These are phyloP conservation scores for Colletes latitarsis DNA, from an alignment of 1,140 invertebrate species.

Conservation along the genomic window DNA sequence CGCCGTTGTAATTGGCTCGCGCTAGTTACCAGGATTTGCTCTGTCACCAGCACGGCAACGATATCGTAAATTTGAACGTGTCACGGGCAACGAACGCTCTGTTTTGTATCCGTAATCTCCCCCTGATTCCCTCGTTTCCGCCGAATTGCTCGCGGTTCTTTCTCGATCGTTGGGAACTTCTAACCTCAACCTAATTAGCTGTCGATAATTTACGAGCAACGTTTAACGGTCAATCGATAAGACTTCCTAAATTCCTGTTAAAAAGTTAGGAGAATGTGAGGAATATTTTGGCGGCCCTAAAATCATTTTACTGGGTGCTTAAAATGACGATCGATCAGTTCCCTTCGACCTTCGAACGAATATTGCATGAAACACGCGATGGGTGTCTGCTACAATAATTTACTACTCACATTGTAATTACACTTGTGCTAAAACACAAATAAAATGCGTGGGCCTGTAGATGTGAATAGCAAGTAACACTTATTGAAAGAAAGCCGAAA, in stretches of 20 bases:
- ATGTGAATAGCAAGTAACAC: not conserved
- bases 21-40: slow-evolving; percentile 9
- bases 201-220: too few species aligned
- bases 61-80: slow-evolving; percentile 59
- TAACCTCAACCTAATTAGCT: too few species aligned
- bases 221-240: too few species aligned
- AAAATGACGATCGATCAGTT: not conserved
- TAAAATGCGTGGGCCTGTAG: not conserved
- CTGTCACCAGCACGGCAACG: slow-evolving; percentile 42
- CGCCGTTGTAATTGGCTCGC: slow-evolving; percentile 44
- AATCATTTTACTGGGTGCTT: not conserved
- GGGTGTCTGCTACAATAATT: not conserved
- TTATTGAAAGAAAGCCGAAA: not conserved
- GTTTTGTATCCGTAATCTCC: slow-evolving; percentile 18
- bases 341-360: not conserved
- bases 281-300: not conserved
- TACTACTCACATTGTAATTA: not conserved
- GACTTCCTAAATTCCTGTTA: not conserved
- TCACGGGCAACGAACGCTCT: slow-evolving; percentile 52
- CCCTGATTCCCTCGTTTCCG: slow-evolving; percentile 3
- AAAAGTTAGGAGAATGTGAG: not conserved
- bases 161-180: not conserved
- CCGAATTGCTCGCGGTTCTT: not conserved
- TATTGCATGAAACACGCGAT: not conserved
- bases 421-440: too few species aligned